Percentiles rank a stretch among this genome's conserved stretches.
These are phyloP conservation scores for Echinometra lucunter DNA, from an alignment of 53 echinoderm and acorn worm genomes.

Conservation along the genomic window DNA sequence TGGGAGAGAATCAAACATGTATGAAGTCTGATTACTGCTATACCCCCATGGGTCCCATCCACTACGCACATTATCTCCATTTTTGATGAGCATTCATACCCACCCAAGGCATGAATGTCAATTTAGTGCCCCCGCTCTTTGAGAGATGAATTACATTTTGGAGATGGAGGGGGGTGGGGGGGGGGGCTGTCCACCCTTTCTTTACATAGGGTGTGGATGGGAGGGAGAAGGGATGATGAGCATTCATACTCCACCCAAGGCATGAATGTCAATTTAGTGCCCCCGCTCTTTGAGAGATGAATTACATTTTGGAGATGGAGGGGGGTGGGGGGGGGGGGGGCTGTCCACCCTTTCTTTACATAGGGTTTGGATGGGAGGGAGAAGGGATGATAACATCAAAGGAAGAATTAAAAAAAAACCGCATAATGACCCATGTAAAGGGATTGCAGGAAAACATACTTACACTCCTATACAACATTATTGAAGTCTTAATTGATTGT, in stretches of 20 bases:
- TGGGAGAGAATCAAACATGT: conserved; percentile 39
- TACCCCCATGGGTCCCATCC: not conserved
- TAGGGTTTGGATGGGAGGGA: not conserved
- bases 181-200: not conserved
- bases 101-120: conserved; percentile 29
- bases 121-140: not conserved
- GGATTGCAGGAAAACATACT: not conserved
- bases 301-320: not conserved
- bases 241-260: not conserved
- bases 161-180: too few species aligned
- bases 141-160: not conserved
- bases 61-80: conserved; percentile 55
- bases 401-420: not conserved
- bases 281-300: not conserved
- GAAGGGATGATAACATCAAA: not conserved
- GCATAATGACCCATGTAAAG: not conserved
- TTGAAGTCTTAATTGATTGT: not conserved
- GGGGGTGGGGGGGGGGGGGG: too few species aligned
- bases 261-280: conserved; percentile 43
- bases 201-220: not conserved
- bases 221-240: not conserved
- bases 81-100: conserved; percentile 39
- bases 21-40: conserved; percentile 53
- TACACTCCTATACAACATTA: not conserved
- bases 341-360: not conserved